These are phyloP conservation scores for Pluvianellus socialis DNA, from an alignment of 2,113 vertebrate genomes.

Conservation along the genomic window DNA sequence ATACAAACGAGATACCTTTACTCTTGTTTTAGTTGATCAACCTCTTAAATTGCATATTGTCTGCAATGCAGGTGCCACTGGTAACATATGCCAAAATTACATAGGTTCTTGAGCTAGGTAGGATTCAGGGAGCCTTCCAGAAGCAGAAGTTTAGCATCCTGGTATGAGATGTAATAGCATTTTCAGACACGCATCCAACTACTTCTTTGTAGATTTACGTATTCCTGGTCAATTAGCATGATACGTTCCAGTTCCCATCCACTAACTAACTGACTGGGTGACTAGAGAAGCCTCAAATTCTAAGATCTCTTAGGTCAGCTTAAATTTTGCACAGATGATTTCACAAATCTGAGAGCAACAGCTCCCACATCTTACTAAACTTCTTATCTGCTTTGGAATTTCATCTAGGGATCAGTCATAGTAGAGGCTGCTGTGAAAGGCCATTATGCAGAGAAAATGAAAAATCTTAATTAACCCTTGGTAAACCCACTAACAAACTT, in stretches of 20 bases:
- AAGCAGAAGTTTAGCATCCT: not conserved
- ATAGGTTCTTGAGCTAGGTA: not conserved
- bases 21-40: not conserved
- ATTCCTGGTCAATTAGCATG: not conserved
- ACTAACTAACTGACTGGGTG: not conserved
- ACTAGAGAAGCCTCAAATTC: not conserved
- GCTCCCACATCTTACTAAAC: not conserved
- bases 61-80: not conserved
- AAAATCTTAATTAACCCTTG: not conserved
- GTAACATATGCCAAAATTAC: not conserved
- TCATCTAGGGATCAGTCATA: not conserved
- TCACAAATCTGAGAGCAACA: not conserved
- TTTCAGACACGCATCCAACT: not conserved
- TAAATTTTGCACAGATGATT: conserved; percentile 1
- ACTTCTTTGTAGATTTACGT: not conserved
- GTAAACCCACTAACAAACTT: not conserved
- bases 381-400: not conserved
- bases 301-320: not conserved
- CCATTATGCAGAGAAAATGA: not conserved
- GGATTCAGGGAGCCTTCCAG: not conserved
- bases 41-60: not conserved
- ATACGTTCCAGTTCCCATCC: not conserved
- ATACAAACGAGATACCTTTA: not conserved
- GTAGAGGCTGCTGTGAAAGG: not conserved
- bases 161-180: not conserved